Conservation (phyloP, 1,140 invertebrate genomes). For the Drosophila subobscura region DNA sequence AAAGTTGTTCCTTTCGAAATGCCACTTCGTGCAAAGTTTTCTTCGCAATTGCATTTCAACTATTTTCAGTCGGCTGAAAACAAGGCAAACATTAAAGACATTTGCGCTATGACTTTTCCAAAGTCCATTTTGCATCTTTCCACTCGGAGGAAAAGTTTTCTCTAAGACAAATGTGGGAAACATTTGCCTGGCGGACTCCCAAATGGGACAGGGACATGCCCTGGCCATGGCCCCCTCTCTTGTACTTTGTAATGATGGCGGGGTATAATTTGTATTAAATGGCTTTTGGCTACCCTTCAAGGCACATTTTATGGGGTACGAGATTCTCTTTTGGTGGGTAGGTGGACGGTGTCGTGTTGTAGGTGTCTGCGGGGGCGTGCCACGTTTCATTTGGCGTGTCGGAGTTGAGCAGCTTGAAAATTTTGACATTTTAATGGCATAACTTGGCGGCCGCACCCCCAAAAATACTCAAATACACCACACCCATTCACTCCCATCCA, state of each 20-base stretch:
- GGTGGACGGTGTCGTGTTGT: neutral
- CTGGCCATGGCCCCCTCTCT: slow-evolving; percentile 7
- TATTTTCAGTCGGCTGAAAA: slow-evolving; percentile 10
- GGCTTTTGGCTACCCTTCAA: slow-evolving; percentile 18
- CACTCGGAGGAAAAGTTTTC: slow-evolving; percentile 23
- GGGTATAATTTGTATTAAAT: slow-evolving; percentile 62
- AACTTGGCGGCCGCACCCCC: slow-evolving; percentile 34
- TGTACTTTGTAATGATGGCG: neutral
- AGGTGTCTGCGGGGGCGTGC: slow-evolving; percentile 51
- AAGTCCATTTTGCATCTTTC: slow-evolving; percentile 3
- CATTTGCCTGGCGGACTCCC: neutral
- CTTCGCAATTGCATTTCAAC: slow-evolving; percentile 40
- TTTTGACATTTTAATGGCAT: slow-evolving; percentile 71
- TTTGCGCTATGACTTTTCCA: slow-evolving; percentile 25
- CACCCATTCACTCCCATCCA: neutral
- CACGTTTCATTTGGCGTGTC: slow-evolving; percentile 70
- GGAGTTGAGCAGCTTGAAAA: slow-evolving; percentile 62
- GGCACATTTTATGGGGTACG: neutral
- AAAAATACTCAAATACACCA: neutral
- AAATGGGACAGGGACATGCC: neutral
- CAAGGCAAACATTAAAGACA: slow-evolving; percentile 22
- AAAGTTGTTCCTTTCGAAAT: slow-evolving; percentile 44
- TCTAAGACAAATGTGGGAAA: slow-evolving; percentile 3
- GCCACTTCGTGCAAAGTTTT: slow-evolving; percentile 37
- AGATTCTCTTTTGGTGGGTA: neutral